Percentiles rank a stretch among this genome's conserved stretches.
These are phyloP conservation scores for Pyrocephalus nanus DNA, from an alignment of 2,797 vertebrate genomes.

Conservation along the genomic window DNA sequence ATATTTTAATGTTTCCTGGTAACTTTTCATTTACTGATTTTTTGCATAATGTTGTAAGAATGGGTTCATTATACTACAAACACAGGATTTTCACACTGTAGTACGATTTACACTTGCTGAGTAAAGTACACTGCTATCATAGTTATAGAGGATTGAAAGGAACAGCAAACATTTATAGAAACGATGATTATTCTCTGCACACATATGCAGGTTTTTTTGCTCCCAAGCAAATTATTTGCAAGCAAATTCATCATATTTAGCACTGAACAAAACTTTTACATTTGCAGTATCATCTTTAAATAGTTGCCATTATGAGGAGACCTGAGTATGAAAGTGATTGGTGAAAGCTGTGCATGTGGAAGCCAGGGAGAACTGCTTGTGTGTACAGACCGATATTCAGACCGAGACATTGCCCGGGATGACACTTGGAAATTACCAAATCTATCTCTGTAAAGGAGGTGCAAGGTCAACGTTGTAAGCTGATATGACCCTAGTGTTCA, in stretches of 20 bases:
- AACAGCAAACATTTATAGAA: background rate
- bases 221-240: background rate
- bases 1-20: background rate
- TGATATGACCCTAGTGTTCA: background rate
- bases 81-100: background rate
- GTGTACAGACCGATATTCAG: background rate
- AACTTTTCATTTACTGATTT: background rate
- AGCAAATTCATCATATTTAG: background rate
- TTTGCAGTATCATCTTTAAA: background rate
- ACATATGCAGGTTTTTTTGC: background rate
- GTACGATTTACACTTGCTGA: background rate
- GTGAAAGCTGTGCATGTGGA: background rate
- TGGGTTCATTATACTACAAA: background rate
- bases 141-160: background rate
- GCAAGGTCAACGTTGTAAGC: background rate
- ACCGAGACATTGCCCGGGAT: background rate
- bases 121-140: conserved; percentile 19
- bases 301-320: background rate
- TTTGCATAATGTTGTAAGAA: conserved; percentile 16
- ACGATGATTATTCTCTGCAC: background rate
- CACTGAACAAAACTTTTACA: background rate
- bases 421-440: background rate
- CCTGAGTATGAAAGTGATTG: background rate
- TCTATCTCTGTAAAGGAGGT: background rate
- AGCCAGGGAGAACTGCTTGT: background rate